Conservation (phyloP, 2,797 vertebrate species). For the Pteropus rufus region DNA sequence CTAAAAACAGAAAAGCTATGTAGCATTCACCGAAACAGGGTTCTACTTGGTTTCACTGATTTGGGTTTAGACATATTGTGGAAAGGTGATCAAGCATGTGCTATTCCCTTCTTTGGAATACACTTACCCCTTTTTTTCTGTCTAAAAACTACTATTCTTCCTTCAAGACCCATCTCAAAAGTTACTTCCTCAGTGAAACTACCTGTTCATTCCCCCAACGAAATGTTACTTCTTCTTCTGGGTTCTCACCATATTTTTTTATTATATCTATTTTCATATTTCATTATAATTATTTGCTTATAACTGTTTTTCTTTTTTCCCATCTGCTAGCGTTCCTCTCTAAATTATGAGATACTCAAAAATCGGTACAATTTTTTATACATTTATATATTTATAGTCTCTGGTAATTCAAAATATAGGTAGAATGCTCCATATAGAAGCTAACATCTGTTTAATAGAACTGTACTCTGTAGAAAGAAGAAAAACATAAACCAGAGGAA, state of each 20-base stretch:
- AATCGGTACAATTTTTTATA: not conserved
- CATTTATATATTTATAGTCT: not conserved
- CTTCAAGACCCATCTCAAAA: not conserved
- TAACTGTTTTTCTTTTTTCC: not conserved
- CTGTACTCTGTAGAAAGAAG: not conserved
- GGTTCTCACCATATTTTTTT: not conserved
- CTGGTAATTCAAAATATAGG: conserved; percentile 2
- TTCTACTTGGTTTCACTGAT: not conserved
- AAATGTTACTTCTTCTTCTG: not conserved
- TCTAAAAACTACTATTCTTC: not conserved
- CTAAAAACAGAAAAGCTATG: not conserved
- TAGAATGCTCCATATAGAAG: not conserved
- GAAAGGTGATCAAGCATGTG: not conserved
- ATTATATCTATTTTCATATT: not conserved
- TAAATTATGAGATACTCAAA: conserved; percentile 27
- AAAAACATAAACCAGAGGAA: not conserved
- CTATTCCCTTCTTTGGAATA: not conserved
- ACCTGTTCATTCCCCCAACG: not conserved
- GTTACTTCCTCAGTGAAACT: not conserved
- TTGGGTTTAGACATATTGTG: not conserved
- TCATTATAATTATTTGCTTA: not conserved
- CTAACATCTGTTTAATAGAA: not conserved
- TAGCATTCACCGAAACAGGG: not conserved
- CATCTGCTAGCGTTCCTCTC: not conserved
- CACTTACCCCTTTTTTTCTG: not conserved